Conservation (phyloP, 2,888 invertebrate species). For the Pollenia angustigena region DNA sequence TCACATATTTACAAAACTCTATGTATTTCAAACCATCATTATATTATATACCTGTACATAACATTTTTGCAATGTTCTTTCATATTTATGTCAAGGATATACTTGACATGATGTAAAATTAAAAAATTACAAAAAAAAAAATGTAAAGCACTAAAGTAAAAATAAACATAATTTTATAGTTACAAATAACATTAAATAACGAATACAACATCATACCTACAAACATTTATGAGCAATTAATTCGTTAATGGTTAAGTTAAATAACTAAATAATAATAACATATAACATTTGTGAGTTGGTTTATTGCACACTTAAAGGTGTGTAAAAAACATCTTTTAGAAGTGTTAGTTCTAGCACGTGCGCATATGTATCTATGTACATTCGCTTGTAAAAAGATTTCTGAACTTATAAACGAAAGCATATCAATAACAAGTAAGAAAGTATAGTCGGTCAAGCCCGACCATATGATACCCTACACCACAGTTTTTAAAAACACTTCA, state of each 20-base stretch:
- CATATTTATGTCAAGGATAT: constrained; percentile 69
- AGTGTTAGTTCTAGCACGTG: neutral
- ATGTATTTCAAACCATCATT: constrained; percentile 2
- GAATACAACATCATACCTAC: constrained; percentile 4
- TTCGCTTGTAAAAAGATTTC: no score
- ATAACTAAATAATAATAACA: constrained; percentile 22
- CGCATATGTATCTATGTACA: neutral
- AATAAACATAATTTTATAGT: neutral
- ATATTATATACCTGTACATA: neutral
- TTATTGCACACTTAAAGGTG: no score
- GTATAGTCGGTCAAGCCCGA: no score
- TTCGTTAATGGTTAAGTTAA: constrained; percentile 56
- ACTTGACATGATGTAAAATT: constrained; percentile 45
- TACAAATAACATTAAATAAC: constrained; percentile 28
- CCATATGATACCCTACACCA: no score
- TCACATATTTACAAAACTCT: neutral
- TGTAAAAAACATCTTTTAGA: neutral
- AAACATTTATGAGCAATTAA: constrained; percentile 60
- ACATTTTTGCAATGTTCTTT: constrained; percentile 5
- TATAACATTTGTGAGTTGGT: no score
- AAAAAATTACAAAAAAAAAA: neutral
- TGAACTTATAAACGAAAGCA: neutral
- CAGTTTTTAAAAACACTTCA: no score
- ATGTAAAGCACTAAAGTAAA: neutral
- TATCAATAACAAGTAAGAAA: no score